Conservation (phyloP, 2,888 invertebrate genomes). For the Lathronympha strigana region DNA sequence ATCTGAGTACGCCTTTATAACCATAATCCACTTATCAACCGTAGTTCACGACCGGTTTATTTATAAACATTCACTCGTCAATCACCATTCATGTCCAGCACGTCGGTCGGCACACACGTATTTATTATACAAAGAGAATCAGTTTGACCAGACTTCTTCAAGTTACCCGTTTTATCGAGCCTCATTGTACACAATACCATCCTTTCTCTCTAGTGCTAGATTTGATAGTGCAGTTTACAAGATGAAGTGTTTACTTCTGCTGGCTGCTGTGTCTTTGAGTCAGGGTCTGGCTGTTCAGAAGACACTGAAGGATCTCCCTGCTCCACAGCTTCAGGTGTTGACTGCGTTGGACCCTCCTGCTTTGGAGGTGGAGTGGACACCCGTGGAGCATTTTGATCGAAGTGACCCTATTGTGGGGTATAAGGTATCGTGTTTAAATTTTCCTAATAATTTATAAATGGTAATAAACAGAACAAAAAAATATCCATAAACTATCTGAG, state of each 20-base stretch:
- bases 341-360: slow-evolving; percentile 38
- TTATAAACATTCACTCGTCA: slow-evolving; percentile 11
- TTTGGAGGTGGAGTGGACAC: slow-evolving; percentile 43
- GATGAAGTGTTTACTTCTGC: slow-evolving; percentile 15
- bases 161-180: no score
- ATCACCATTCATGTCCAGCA: background rate
- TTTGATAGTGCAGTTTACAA: background rate
- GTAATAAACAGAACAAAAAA: no score
- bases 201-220: no score
- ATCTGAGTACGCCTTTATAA: background rate
- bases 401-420: slow-evolving; percentile 46
- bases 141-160: no score
- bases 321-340: slow-evolving; percentile 34
- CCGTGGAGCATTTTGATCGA: slow-evolving; percentile 31
- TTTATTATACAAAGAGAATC: background rate
- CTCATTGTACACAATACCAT: no score
- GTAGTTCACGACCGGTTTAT: slow-evolving; percentile 2
- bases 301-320: slow-evolving; percentile 17
- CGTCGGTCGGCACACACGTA: background rate
- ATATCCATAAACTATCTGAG: no score
- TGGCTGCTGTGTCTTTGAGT: background rate
- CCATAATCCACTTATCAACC: slow-evolving; percentile 25
- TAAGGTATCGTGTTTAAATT: slow-evolving; percentile 42
- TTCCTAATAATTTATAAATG: no score
- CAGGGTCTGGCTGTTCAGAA: slow-evolving; percentile 17